Evolutionary conservation across 1,140 invertebrate genomes (phyloP).

Genomic region (Sipha flava): DNA sequence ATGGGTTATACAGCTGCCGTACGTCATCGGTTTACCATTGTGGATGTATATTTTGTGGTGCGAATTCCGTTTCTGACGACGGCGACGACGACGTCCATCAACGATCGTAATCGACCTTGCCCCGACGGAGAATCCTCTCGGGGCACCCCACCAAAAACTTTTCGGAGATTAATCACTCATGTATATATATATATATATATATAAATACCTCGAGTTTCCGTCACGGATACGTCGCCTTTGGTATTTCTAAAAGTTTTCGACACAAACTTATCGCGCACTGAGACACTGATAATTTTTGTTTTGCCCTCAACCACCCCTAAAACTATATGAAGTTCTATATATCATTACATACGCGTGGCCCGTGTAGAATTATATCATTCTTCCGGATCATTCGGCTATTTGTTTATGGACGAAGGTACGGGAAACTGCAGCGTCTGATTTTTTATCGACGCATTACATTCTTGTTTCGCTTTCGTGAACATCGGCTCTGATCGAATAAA

Average conservation of each 20-base stretch:
- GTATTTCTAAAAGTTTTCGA: neutral
- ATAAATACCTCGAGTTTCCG: no score
- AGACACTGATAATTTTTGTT: no score
- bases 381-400: no score
- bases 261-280: neutral
- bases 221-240: neutral
- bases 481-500: no score
- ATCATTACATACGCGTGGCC: no score
- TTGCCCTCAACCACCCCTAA: neutral
- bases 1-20: neutral
- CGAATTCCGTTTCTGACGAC: neutral
- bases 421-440: no score
- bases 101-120: neutral
- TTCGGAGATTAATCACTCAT: neutral
- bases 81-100: neutral
- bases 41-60: neutral
- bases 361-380: neutral
- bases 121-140: neutral
- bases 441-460: no score
- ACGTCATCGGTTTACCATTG: neutral
- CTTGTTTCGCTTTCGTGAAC: no score
- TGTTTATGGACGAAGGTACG: no score
- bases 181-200: no score
- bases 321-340: neutral
- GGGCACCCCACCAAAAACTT: neutral